Base-by-base conservation (phyloP, 2,113 vertebrate genomes). In the Prunella himalayana region DNA sequence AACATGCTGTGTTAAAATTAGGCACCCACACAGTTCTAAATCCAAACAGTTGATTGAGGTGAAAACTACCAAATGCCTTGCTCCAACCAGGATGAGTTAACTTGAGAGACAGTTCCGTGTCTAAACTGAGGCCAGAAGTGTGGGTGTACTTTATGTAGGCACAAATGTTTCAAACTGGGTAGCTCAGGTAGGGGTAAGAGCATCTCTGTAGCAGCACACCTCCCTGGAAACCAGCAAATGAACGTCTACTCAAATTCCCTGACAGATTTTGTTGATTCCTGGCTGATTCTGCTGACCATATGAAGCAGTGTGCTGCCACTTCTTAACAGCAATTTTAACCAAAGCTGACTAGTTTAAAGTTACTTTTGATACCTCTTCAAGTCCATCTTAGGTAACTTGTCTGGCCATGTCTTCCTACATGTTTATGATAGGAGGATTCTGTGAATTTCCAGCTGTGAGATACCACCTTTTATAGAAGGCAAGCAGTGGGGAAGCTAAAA, bases 1-100 rank as follows among this genome's bases (percentile, higher is more conserved):
- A 94, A 76, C 78, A 83, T 77, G 70, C 17, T 88, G 86, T 83
- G 88, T 89, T 86, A 89, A 91, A 90, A 92, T 89, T 89, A 91
- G 84, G 83, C 61, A 92, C 91, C 93, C 86, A 91, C 95, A 79
- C 89, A 91, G 57, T 82, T 92, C 94, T 92, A 97, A 95, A 97
- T 93, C 51, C 64, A 93, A 90, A 39, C 85, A 90, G 59, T 86
- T 93, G 89, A 88, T 88, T 90, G 91, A 94, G 90, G 76, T 94
- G 73, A 91, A 96, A 81, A 88, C 71, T 91, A 94, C 66, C 53
- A 78, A 92, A 80, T 77, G 90, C 63, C 68, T 95, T 47, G 82
- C 75, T 87, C 73, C 77, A 66, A 53, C 14, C 42, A 69, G 79
- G 35, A 82, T 80, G 83, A 93, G 82, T 93, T 97, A 94, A 83